These are phyloP conservation scores for Diadema setosum DNA, from an alignment of 35 echinoderm and acorn worm species.

Conservation along the genomic window DNA sequence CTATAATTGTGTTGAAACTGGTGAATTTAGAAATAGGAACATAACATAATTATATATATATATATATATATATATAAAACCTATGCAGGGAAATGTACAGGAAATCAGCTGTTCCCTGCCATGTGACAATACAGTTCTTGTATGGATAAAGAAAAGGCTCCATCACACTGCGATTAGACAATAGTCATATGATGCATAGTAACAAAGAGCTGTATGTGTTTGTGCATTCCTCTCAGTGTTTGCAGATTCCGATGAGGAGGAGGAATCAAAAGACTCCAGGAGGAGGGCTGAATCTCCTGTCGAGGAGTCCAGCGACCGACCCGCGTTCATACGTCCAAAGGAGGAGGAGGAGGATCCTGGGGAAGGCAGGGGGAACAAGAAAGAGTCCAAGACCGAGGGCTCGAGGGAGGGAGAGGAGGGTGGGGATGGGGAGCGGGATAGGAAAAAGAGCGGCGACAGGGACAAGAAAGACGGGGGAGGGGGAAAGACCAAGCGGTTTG, in stretches of 20 bases:
- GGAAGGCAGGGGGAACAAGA: background rate
- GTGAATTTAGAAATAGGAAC: too few relatives aligned
- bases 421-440: background rate
- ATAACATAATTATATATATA: too few relatives aligned
- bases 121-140: too few relatives aligned
- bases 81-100: too few relatives aligned
- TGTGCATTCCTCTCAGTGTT: background rate
- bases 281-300: background rate
- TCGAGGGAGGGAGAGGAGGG: background rate
- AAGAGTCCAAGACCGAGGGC: background rate
- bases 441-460: background rate
- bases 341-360: background rate
- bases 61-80: too few relatives aligned
- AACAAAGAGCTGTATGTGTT: too few relatives aligned
- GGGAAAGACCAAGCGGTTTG: background rate
- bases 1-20: too few relatives aligned
- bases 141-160: too few relatives aligned
- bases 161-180: too few relatives aligned
- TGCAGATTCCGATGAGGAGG: background rate
- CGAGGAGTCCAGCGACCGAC: background rate
- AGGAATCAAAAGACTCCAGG: background rate
- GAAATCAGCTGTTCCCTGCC: too few relatives aligned
- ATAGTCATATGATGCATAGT: too few relatives aligned
- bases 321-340: background rate
- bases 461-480: background rate